Evolutionary conservation across 2,888 invertebrate species (phyloP), one percentile per base, ranked within the genome.

Genomic region (Dendrolimus pini): DNA sequence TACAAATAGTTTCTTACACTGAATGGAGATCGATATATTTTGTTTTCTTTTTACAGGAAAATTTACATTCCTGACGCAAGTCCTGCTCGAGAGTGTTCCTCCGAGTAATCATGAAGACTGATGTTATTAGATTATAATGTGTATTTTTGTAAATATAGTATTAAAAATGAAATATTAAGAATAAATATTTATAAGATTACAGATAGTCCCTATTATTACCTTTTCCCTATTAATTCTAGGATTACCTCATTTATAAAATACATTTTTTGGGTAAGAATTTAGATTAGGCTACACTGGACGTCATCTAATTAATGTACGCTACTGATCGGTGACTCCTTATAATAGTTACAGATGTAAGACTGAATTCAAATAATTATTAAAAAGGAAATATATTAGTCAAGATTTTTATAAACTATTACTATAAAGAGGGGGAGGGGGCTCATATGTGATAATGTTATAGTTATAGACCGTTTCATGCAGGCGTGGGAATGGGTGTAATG

Each of bases 21-120:
- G 18, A 18, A 18, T 18, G 18, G 18, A 18, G 2, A 18, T 18
- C 18, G 18, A 18, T 18, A 0, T 30, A 30, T 30, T 30, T 30
- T 6, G 30, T 30, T 30, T 30, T 30, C 30, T 30, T 30, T 30
- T 30, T 92, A 56, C 90, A 95, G 95, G 83, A 77, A 92, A 92
- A 79, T 77, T 95, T 56, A 94, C 94, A 65, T 92, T 93, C 81
- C 80, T 92, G 55, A 91, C 93, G 54, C 95, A 95, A 91, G 86
- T 93, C 55, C 72, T 95, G 62, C 94, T 94, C 77, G 90, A 93
- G 78, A 94, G 93, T 58, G 94, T 94, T 18, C 94, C 94, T 61
- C 93, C 94, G 62, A 83, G 77, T 74, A 75, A 78, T 63, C 78
- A 74, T 68, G 74, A 84, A 86, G 88, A 88, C 86, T 89, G 89